Evolutionary conservation across 2,888 invertebrate genomes (phyloP), one percentile per base, ranked within the genome.

Genomic region (Amblyjoppa proteus): DNA sequence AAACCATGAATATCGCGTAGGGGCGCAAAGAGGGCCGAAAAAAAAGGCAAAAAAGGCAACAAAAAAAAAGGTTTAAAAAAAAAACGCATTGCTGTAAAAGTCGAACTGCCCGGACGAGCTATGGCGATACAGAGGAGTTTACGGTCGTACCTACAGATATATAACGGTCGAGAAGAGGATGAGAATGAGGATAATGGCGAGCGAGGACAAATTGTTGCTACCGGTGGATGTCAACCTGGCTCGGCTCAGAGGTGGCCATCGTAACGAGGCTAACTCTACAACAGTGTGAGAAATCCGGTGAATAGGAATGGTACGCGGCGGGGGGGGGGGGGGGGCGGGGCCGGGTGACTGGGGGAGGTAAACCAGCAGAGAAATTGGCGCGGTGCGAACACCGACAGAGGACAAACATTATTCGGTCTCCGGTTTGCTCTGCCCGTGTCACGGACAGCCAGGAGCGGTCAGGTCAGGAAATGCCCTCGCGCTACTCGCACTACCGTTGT

Each of bases 181-280:
- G 69, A 58, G 69, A 78, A 78, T 25, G 70, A 71, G 70, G 70
- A 70, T 70, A 70, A 61, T 71, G 61, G 70, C 61, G 31, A 70
- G 49, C 56, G 69, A 70, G 78, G 78, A 79, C 70, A 79, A 70
- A 79, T 79, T 71, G 78, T 79, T 70, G 78, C 64, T 70, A 71
- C 78, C 70, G 69, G 78, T 69, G 69, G 58, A 79, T 49, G 69
- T 70, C 58, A 70, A 49, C 49, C 70, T 34, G 49, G 70, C 51
- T 31, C 68, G 51, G 76, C 66, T 38, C 76, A 76, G 76, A 76
- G 76, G 66, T 76, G 76, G 76, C 38, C 66, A 66, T 66, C 51
- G 76, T 76, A 66, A 76, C 76, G 76, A 66, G 76, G 64, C 70
- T 78, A 78, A 70, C 78, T 45, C 58, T 58, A 38, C 38, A 38